Base-by-base conservation (phyloP, 2,888 invertebrate genomes). In the Aphidoletes aphidimyza region DNA sequence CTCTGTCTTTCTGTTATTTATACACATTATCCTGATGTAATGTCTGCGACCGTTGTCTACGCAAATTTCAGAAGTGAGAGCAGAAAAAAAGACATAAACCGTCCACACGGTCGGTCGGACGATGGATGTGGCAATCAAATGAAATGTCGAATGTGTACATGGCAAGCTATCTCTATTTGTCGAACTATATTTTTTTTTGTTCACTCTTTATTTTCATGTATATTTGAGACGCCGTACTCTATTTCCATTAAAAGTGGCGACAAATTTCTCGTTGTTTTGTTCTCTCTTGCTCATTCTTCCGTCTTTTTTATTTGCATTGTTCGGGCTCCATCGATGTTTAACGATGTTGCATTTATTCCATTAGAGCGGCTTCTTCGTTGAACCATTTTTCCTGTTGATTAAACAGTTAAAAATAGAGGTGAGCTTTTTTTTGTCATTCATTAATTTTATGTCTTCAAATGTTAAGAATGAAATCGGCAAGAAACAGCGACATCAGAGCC, bases 201-300 rank as follows among this genome's bases (percentile, higher is more conserved):
- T n/a, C 34, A 30, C 69, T 30, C 69, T 69, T 69, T 69, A 69
- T 69, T 69, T n/a, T 69, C 69, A 30, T 30, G 26, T 30, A 69
- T 69, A 69, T 69, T 69, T 69, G 26, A 69, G 69, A 69, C 69
- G 69, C 69, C 69, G 69, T 69, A 69, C 69, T 69, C 69, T 69
- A 69, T 69, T 69, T 69, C 69, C 69, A 30, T 69, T 69, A 11
- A n/a, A 69, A 69, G 69, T 69, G 69, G 69, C 69, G 69, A 69
- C 69, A 69, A 69, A 69, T 69, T 69, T 69, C 69, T 30, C 26
- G 30, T 54, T 26, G n/a, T 69, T n/a, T n/a, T n/a, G n/a, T n/a
- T n/a, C n/a, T n/a, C n/a, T n/a, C n/a, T n/a, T n/a, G n/a, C n/a
- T n/a, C n/a, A n/a, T n/a, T n/a, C n/a, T n/a, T n/a, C n/a, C n/a